Conservation (phyloP, 2,113 vertebrate genomes). For the Hemibagrus wyckioides region DNA sequence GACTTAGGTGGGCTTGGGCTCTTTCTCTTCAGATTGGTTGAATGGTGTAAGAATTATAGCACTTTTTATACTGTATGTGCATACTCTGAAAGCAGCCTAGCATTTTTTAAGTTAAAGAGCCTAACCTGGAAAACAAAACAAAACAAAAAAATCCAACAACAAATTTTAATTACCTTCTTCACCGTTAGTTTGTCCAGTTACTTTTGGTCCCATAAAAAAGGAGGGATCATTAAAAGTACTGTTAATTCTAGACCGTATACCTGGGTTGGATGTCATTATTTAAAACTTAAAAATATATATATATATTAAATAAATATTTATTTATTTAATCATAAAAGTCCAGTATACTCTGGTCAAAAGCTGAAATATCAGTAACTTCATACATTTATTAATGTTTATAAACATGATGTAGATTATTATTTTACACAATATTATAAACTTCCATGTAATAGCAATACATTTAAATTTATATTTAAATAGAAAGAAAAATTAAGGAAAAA, state of each 20-base stretch:
- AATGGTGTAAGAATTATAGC: not conserved
- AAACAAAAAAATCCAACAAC: no score
- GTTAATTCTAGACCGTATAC: not conserved
- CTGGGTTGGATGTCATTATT: not conserved
- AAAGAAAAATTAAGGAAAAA: not conserved
- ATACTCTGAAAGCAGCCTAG: not conserved
- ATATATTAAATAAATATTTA: no score
- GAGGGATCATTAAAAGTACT: not conserved
- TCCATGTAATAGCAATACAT: not conserved
- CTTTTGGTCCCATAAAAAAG: not conserved
- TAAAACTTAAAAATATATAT: no score
- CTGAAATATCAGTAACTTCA: not conserved
- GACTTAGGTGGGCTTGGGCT: not conserved
- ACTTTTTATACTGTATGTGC: not conserved
- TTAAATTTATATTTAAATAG: not conserved
- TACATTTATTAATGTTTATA: not conserved
- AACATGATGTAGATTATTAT: not conserved
- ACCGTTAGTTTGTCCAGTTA: not conserved
- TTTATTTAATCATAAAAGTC: no score
- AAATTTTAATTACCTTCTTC: not conserved
- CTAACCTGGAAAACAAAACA: not conserved
- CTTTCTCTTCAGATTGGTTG: not conserved
- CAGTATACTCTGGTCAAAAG: not conserved
- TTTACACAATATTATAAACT: not conserved
- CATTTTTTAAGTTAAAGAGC: not conserved